A percentile compares a stretch with the other conserved stretches of the same genome.
phyloP scores from a whole-genome alignment of 1,140 invertebrate species.

The Cotesia glomerata region DNA sequence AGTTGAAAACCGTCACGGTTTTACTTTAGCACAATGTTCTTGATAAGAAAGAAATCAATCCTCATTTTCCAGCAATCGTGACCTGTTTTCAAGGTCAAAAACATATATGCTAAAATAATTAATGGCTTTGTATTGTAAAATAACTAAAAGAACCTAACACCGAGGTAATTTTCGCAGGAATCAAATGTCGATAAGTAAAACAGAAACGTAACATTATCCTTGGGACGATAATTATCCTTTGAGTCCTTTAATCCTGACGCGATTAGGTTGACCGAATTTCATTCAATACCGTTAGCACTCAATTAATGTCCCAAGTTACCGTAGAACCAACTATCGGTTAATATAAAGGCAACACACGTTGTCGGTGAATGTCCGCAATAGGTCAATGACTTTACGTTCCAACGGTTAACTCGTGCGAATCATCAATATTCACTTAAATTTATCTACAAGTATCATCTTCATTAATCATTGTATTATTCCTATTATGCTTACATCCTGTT shows the following conservation, averaged over 20 bases:
- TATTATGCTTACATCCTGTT: not conserved
- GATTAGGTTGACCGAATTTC: slow-evolving; percentile 28
- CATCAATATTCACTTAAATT: slow-evolving; percentile 42
- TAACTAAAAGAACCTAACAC: not conserved
- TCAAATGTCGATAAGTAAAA: not conserved
- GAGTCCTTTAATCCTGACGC: not conserved
- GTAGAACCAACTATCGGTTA: slow-evolving; percentile 34
- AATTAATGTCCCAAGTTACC: slow-evolving; percentile 45
- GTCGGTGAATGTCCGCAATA: slow-evolving; percentile 60
- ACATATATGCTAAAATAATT: not conserved
- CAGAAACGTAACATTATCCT: no score
- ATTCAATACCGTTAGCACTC: slow-evolving; percentile 44
- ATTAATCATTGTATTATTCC: not conserved
- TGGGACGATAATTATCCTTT: not conserved
- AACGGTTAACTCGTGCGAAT: slow-evolving; percentile 35
- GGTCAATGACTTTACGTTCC: slow-evolving; percentile 52
- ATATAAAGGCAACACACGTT: slow-evolving; percentile 36
- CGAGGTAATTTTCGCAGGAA: not conserved
- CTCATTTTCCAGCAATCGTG: slow-evolving; percentile 24
- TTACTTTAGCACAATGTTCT: slow-evolving; percentile 6
- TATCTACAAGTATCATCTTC: not conserved
- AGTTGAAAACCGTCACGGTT: slow-evolving; percentile 11
- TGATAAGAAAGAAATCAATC: slow-evolving; percentile 11
- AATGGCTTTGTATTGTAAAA: slow-evolving; percentile 2
- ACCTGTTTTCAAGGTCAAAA: slow-evolving; percentile 33